Percentiles rank a stretch among this genome's conserved stretches.
Evolutionary conservation across 2,888 invertebrate species (phyloP).

Genomic region (Orthosia gracilis): DNA sequence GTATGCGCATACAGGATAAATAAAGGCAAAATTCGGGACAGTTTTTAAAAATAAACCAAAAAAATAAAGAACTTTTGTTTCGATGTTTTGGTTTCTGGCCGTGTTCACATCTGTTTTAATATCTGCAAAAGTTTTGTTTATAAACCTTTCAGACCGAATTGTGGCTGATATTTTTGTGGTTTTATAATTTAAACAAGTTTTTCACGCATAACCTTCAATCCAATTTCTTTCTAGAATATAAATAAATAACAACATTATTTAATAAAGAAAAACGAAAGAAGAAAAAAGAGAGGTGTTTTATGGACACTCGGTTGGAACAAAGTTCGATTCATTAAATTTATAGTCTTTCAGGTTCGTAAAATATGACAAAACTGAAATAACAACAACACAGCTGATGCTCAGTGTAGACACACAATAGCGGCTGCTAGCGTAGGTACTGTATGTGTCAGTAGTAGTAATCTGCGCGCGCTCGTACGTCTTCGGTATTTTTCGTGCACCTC

Average conservation of each 20-base stretch:
- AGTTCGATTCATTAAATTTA: too few relatives aligned
- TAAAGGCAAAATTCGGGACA: conserved; percentile 6
- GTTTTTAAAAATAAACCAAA: background rate
- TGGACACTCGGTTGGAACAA: too few relatives aligned
- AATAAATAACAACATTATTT: background rate
- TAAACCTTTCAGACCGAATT: background rate
- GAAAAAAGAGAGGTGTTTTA: too few relatives aligned
- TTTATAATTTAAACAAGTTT: background rate
- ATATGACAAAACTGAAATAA: too few relatives aligned
- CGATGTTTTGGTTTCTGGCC: background rate
- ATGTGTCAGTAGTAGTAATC: too few relatives aligned
- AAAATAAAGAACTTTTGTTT: background rate
- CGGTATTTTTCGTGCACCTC: too few relatives aligned
- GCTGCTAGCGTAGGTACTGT: too few relatives aligned
- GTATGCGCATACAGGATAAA: conserved; percentile 8
- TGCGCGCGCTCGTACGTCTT: too few relatives aligned
- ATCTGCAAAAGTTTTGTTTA: background rate
- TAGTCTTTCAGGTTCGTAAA: too few relatives aligned
- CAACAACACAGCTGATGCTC: too few relatives aligned
- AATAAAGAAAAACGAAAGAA: background rate
- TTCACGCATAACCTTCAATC: background rate
- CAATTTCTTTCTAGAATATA: background rate
- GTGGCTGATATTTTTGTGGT: background rate
- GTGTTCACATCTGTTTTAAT: background rate
- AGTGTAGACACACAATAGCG: too few relatives aligned